Evolutionary conservation across 2,888 invertebrate species (phyloP), one percentile per base, ranked within the genome.

Genomic region (Tholera decimalis): DNA sequence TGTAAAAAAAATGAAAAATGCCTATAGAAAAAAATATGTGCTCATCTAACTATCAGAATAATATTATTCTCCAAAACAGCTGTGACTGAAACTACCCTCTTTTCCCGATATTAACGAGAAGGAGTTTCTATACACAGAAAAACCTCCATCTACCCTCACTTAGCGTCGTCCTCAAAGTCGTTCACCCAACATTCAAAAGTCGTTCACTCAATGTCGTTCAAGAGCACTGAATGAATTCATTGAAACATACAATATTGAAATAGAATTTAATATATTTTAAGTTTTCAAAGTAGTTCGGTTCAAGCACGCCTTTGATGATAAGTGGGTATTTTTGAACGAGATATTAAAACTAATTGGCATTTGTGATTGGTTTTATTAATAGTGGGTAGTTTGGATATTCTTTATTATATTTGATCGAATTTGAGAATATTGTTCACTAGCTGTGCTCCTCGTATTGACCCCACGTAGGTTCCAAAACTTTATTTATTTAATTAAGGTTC

Each of bases 171-270:
- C n/a, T 51, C 28, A 43, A 44, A 50, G 11, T 37, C 35, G n/a
- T 43, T 50, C 24, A 22, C 33, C 15, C 33, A 35, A 35, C 33
- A 35, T 33, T 33, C 3, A n/a, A 30, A 33, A 33, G 33, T 33
- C 33, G 33, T 33, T 33, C 33, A 33, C 13, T 50, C 35, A 41
- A 37, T 51, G 15, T 30, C 35, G n/a, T 44, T 50, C 24, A 24
- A 30, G 15, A 20, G 28, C 65, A 30, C 15, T 13, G 6, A 46
- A 43, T 44, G 22, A 44, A 51, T 64, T 44, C 18, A 22, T 22
- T 28, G 65, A 37, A 64, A 64, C 11, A 64, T 28, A 41, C 35
- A 63, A 64, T 37, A 44, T 30, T 7, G 22, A 28, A 64, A 65
- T 44, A 30, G 24, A 11, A 51, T 64, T 49, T 13, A n/a, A n/a